Evolutionary conservation across 2,113 vertebrate species (phyloP), one percentile per base, ranked within the genome.

Genomic region (Seriola quinqueradiata): DNA sequence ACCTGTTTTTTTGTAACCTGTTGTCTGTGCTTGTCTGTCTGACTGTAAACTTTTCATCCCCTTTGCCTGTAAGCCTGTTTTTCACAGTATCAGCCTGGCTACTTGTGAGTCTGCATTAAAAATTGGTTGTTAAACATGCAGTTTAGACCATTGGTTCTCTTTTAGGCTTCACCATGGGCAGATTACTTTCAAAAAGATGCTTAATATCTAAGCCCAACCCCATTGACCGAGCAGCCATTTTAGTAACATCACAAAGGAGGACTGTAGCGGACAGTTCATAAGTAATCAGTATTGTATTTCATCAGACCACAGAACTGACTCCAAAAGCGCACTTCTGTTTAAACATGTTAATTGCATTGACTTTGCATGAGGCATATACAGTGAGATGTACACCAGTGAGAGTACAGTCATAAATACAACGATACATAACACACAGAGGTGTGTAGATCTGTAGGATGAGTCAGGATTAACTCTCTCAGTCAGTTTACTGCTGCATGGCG

Each of bases 401-500:
- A 28, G 25, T 28, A 28, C 25, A 9, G 7, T 42, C 52, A 55
- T 6, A 46, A 17, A 34, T 17, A 58, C 13, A n/a, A 58, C 23
- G 42, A 55, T 11, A 4, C 64, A 66, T 9, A 38, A 23, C 8
- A 25, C 36, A 59, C 32, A n/a, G 32, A n/a, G 0, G 32, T n/a
- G 17, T 66, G 25, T 2, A 9, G 36, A 16, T 11, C 72, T 66
- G 52, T 1, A n/a, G 25, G 17, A 38, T 38, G 16, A 28, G 25
- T 28, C 25, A 28, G 25, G 25, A 28, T 28, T 28, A 52, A 50
- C 64, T 25, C 0, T 28, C 21, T 66, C n/a, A 9, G 28, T 66
- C 38, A 34, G 23, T 80, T 85, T 71, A 87, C 66, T 83, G 48
- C 19, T 68, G 36, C 90, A 92, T 90, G 66, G 48, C 7, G 3